Evolutionary conservation across 2,113 vertebrate species (phyloP).

Genomic region (Tetrao urogallus): DNA sequence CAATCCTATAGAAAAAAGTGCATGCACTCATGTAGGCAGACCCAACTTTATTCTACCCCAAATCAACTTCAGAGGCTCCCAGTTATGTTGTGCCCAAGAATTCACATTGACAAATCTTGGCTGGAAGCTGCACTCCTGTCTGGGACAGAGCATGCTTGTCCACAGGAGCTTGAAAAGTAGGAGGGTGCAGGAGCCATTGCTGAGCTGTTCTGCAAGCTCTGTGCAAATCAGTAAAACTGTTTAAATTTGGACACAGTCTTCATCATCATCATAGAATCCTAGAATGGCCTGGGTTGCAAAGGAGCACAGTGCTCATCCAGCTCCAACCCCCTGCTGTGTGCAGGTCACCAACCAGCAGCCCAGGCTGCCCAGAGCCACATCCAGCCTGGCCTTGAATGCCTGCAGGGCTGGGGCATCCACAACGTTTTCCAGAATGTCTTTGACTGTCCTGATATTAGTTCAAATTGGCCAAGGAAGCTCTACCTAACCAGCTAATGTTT

Average conservation of each 20-base stretch:
- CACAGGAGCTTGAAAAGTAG: not conserved
- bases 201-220: accelerated
- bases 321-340: too few relatives aligned
- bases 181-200: not conserved
- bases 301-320: too few relatives aligned
- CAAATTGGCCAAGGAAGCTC: not conserved
- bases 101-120: not conserved
- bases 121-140: not conserved
- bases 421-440: not conserved
- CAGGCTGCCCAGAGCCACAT: too few relatives aligned
- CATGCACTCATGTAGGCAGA: accelerated
- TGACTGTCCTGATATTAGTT: not conserved
- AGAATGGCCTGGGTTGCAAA: too few relatives aligned
- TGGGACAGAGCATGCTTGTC: not conserved
- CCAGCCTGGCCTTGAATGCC: too few relatives aligned
- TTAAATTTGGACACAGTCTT: not conserved
- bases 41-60: not conserved
- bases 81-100: not conserved
- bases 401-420: too few relatives aligned
- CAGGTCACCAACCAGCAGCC: too few relatives aligned
- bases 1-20: not conserved
- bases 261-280: not conserved
- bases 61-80: not conserved
- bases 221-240: not conserved
- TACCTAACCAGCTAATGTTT: not conserved